Conservation (phyloP, 2,797 vertebrate genomes). For the Erethizon dorsatum region DNA sequence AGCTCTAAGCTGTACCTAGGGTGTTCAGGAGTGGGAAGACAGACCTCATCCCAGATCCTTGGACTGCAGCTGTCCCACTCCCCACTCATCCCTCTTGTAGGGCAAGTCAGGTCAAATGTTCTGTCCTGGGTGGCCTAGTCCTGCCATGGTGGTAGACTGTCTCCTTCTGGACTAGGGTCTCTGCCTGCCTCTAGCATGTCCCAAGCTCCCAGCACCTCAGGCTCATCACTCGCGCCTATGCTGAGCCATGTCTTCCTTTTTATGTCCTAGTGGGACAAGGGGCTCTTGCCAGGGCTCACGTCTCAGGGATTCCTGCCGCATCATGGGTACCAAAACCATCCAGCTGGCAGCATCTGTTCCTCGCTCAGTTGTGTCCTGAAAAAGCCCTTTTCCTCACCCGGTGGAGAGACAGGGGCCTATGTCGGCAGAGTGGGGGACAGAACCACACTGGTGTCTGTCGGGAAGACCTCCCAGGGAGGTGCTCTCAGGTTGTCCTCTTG, state of each 20-base stretch:
- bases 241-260: background rate
- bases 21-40: background rate
- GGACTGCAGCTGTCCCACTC: background rate
- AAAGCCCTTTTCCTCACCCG: background rate
- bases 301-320: background rate
- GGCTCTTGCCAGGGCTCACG: background rate
- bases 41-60: background rate
- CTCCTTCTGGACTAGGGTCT: too few relatives aligned
- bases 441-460: background rate
- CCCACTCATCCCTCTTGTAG: background rate
- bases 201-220: rapidly evolving
- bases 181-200: background rate
- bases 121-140: background rate
- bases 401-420: background rate
- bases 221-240: background rate
- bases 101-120: background rate
- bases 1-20: background rate
- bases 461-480: background rate
- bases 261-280: background rate
- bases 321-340: background rate
- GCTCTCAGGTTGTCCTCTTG: background rate
- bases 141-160: rapidly evolving
- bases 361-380: background rate
- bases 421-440: background rate
- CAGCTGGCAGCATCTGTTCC: background rate